phyloP scores from a whole-genome alignment of 2,888 invertebrate genomes.

The Camptogramma bilineatum region DNA sequence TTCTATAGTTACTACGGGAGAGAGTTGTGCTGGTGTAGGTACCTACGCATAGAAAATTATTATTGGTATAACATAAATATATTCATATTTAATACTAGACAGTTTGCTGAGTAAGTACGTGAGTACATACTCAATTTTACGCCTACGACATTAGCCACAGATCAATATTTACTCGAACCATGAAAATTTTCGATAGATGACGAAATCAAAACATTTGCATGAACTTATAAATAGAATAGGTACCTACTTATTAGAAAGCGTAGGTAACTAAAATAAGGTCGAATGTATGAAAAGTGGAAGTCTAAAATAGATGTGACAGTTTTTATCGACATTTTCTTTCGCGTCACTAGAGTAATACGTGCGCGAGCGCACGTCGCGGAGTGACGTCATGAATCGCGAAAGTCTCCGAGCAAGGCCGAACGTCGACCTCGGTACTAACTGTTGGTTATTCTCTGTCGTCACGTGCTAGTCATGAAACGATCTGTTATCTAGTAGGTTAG shows the following conservation, averaged over 20 bases:
- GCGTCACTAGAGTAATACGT: slow-evolving; percentile 74
- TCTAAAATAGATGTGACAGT: slow-evolving; percentile 18
- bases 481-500: neutral
- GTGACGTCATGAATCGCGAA: slow-evolving; percentile 70
- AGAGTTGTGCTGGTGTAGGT: too few species aligned
- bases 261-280: neutral
- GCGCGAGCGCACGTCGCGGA: slow-evolving; percentile 68
- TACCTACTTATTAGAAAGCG: neutral
- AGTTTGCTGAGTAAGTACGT: too few species aligned
- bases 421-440: slow-evolving; percentile 65
- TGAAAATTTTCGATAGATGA: too few species aligned
- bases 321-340: slow-evolving; percentile 54
- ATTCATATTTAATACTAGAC: too few species aligned
- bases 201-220: too few species aligned
- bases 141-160: too few species aligned
- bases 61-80: neutral
- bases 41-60: too few species aligned
- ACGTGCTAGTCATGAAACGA: slow-evolving; percentile 40
- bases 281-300: neutral
- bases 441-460: slow-evolving; percentile 43
- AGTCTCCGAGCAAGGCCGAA: slow-evolving; percentile 77
- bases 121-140: too few species aligned
- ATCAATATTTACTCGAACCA: too few species aligned
- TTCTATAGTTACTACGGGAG: too few species aligned
- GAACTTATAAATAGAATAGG: neutral